phyloP scores from a whole-genome alignment of 2,113 vertebrate species.

The Tapirus terrestris region DNA sequence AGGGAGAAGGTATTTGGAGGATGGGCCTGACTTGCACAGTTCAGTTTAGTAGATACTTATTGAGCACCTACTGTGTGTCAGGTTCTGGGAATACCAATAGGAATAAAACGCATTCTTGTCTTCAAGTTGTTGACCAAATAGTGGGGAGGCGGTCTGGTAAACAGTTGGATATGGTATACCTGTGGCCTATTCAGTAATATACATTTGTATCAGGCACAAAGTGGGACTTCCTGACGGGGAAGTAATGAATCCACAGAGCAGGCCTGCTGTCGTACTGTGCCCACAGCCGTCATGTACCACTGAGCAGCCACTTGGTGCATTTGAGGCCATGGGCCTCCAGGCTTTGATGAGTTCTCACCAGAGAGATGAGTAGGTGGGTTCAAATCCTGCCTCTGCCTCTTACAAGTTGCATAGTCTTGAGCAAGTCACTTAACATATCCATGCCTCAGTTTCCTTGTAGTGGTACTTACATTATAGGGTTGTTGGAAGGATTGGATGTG shows the following conservation, averaged over 20 bases:
- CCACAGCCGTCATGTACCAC: not conserved
- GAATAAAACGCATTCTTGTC: not conserved
- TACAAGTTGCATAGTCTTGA: not conserved
- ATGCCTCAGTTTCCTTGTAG: not conserved
- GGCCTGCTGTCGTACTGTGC: not conserved
- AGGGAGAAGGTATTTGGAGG: not conserved
- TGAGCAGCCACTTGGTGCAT: not conserved
- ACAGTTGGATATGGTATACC: not conserved
- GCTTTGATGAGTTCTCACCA: not conserved
- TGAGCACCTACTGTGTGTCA: not conserved
- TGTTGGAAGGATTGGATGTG: not conserved
- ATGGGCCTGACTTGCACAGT: not conserved
- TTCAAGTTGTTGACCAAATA: not conserved
- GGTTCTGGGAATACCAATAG: not conserved
- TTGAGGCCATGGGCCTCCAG: not conserved
- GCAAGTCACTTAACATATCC: not conserved
- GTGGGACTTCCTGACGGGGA: constrained; percentile 2
- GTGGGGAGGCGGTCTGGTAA: not conserved
- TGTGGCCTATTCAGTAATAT: not conserved
- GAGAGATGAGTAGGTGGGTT: not conserved
- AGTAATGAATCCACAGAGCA: not conserved
- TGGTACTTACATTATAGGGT: not conserved
- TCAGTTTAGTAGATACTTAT: not conserved
- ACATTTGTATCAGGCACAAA: not conserved
- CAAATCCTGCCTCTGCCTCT: not conserved